A percentile compares a stretch with the other conserved stretches of the same genome.
These are phyloP conservation scores for Streptopelia turtur DNA, from an alignment of 2,797 vertebrate species.

Conservation along the genomic window DNA sequence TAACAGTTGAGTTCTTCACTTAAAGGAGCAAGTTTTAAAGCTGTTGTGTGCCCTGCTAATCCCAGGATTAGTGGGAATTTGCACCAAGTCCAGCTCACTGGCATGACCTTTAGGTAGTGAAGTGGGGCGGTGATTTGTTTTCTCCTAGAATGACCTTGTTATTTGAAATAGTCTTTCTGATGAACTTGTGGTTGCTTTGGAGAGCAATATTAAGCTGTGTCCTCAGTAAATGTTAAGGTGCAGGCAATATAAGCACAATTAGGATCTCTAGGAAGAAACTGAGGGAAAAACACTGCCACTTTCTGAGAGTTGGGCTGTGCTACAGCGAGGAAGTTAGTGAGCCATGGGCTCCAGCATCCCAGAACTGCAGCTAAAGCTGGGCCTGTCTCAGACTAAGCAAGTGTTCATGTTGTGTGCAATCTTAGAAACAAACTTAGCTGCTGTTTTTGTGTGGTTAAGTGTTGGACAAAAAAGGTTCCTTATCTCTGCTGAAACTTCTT, in stretches of 20 bases:
- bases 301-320: not conserved
- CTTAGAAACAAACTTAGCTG: not conserved
- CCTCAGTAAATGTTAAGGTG: not conserved
- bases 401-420: not conserved
- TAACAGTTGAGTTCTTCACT: not conserved
- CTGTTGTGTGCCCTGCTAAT: conserved; percentile 13
- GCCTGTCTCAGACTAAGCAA: not conserved
- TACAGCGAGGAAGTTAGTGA: not conserved
- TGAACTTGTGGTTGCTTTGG: not conserved
- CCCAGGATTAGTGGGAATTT: conserved; percentile 2
- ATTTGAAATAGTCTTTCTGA: not conserved
- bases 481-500: not conserved
- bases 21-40: not conserved
- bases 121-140: not conserved
- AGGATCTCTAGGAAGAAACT: not conserved
- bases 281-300: not conserved
- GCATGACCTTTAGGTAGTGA: not conserved
- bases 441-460: not conserved
- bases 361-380: not conserved
- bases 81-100: not conserved
- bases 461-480: not conserved
- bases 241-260: not conserved
- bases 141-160: not conserved
- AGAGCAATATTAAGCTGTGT: not conserved
- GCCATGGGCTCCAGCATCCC: not conserved